These are phyloP conservation scores for Phaethon lepturus DNA, from an alignment of 2,113 vertebrate genomes.

Conservation along the genomic window DNA sequence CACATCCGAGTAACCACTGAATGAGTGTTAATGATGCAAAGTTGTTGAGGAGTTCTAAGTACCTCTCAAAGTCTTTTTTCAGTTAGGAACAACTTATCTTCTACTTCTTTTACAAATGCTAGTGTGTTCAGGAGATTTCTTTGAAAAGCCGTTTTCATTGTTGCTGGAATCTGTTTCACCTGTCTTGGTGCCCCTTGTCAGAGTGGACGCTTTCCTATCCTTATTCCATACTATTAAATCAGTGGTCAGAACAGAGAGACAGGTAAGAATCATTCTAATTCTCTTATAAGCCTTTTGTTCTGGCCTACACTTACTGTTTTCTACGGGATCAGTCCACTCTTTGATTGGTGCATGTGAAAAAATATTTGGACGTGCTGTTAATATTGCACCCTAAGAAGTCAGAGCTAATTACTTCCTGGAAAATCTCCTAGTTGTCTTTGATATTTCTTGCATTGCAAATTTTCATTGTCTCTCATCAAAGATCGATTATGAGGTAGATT, in stretches of 20 bases:
- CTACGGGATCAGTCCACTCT: neutral
- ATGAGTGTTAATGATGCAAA: neutral
- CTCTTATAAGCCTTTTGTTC: neutral
- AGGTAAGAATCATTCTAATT: neutral
- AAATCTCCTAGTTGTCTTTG: neutral
- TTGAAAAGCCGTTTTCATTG: neutral
- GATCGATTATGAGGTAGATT: neutral
- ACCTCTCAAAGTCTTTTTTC: neutral
- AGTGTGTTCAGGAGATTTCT: neutral
- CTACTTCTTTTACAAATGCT: neutral
- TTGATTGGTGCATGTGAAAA: neutral
- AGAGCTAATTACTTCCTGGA: neutral
- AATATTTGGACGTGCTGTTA: neutral
- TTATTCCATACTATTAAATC: neutral
- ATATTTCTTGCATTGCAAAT: neutral
- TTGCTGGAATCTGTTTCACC: neutral
- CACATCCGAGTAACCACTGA: rapidly evolving
- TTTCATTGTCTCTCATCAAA: constrained; percentile 11
- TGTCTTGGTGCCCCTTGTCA: neutral
- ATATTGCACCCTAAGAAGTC: neutral
- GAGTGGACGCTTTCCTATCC: neutral
- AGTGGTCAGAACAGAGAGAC: neutral
- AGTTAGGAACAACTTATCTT: neutral
- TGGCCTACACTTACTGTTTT: neutral
- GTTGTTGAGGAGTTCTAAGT: neutral